Evolutionary conservation across 2,113 vertebrate species (phyloP), one percentile per base, ranked within the genome.

Genomic region (Pollimyrus isidori): DNA sequence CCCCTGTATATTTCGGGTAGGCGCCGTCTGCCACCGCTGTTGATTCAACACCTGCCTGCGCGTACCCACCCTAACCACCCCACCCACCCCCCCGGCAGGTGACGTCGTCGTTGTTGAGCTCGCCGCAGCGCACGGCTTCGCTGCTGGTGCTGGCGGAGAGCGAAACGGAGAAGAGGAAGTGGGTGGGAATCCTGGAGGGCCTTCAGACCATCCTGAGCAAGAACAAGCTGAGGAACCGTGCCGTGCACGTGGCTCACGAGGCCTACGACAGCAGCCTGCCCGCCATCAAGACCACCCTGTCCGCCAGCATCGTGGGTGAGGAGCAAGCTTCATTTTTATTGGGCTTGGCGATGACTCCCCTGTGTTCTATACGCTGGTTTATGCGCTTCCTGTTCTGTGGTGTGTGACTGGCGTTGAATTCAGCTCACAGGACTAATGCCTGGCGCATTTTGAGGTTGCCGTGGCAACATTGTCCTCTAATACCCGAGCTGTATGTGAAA

Each of bases 1-100:
- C 73, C 98, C 98, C 4, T 99, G 98, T 89, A 99, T 99, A 94
- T 99, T 99, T 94, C 96, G 96, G 97, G 98, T 99, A 96, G 3
- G 92, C 62, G 13, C 11, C 69, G 6, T 76, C 15, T 48, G 52
- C 65, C 30, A 0, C 26, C 9, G 35, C 35, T 35, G 35, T 35
- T 35, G 35, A 35, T 35, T 35, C 35, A 35, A 35, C 35, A 35
- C 35, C 86, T 30, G 10, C 19, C 30, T 73, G 35, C 13, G 42
- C 0, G 91, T 52, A 3, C 3, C 4, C 42, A 1, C 3, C 45
- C 45, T 35, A 35, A 35, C 35, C 35, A 1, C 3, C 4, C 42
- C 3, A 1, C 90, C 90, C 92, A 90, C 46, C 46, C 17, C 17
- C 89, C 89, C 92, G 91, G 90, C 93, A 99, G 98, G 97, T 99